These are phyloP conservation scores for Peromyscus californicus DNA, from an alignment of 2,113 vertebrate genomes.

Conservation along the genomic window DNA sequence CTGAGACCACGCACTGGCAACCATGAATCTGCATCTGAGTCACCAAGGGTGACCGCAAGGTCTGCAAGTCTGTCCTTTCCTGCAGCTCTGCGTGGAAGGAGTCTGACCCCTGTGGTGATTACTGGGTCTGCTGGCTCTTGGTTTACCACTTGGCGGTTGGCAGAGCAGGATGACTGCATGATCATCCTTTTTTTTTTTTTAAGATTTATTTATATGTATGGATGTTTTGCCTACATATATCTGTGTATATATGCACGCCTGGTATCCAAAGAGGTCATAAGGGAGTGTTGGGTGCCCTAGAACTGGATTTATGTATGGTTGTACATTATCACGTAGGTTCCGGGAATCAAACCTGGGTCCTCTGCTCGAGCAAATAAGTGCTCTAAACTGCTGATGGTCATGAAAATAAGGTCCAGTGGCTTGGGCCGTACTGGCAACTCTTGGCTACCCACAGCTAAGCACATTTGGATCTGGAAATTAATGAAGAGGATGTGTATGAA, in stretches of 20 bases:
- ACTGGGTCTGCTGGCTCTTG: conserved; percentile 95
- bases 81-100: conserved; percentile 93
- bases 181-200: conserved; percentile 87
- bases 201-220: too few species aligned
- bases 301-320: neutral
- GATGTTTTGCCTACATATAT: neutral
- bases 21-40: neutral
- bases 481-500: conserved; percentile 98
- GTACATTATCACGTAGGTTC: neutral
- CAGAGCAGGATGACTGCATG: conserved; percentile 90
- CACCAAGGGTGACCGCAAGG: conserved; percentile 88
- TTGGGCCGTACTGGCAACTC: conserved; percentile 94
- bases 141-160: conserved; percentile 95
- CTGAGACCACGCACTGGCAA: neutral
- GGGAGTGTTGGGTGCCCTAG: neutral
- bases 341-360: neutral
- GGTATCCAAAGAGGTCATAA: neutral
- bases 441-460: conserved; percentile 96
- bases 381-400: conserved; percentile 89
- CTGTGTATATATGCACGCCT: neutral
- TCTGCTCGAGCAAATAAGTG: neutral
- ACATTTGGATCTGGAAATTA: conserved; percentile 99
- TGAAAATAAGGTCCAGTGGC: conserved; percentile 97
- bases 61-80: conserved; percentile 90
- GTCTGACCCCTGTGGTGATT: conserved; percentile 95